Evolutionary conservation across 1,140 invertebrate genomes (phyloP).

Genomic region (Conus betulinus): DNA sequence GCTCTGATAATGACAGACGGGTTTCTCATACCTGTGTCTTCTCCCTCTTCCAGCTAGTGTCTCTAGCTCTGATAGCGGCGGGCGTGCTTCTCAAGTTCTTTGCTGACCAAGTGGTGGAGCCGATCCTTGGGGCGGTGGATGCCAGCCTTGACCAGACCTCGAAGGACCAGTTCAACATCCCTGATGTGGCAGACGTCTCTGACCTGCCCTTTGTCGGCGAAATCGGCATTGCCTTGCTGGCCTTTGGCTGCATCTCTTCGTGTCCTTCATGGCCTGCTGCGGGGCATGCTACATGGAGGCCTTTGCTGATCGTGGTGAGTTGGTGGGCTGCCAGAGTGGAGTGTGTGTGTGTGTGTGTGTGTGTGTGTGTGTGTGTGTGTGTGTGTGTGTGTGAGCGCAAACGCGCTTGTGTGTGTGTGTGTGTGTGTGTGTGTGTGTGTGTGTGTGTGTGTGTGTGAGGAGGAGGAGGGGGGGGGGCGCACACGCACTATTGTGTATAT

Average conservation of each 20-base stretch:
- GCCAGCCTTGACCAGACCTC: neutral
- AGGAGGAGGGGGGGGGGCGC: too few relatives aligned
- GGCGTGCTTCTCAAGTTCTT: conserved; percentile 30
- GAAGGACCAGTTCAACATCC: conserved; percentile 8
- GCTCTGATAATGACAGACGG: too few relatives aligned
- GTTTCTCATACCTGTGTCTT: neutral
- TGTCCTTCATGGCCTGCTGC: conserved; percentile 40
- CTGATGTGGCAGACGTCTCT: neutral
- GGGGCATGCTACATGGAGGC: conserved; percentile 32
- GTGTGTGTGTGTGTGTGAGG: too few relatives aligned
- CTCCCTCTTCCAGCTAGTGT: conserved; percentile 26
- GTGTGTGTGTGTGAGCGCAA: too few relatives aligned
- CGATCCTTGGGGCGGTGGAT: neutral
- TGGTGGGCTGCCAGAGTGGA: neutral
- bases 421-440: too few relatives aligned
- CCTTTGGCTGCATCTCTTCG: conserved; percentile 23
- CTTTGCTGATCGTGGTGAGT: conserved; percentile 32
- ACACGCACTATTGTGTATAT: too few relatives aligned
- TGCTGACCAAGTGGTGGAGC: neutral
- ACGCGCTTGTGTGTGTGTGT: too few relatives aligned
- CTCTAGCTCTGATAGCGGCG: conserved; percentile 20
- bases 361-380: neutral
- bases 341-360: neutral
- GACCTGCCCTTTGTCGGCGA: conserved; percentile 30
- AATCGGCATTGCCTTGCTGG: conserved; percentile 20